These are phyloP conservation scores for Pedicia rivosa DNA, from an alignment of 2,888 invertebrate genomes.

Conservation along the genomic window DNA sequence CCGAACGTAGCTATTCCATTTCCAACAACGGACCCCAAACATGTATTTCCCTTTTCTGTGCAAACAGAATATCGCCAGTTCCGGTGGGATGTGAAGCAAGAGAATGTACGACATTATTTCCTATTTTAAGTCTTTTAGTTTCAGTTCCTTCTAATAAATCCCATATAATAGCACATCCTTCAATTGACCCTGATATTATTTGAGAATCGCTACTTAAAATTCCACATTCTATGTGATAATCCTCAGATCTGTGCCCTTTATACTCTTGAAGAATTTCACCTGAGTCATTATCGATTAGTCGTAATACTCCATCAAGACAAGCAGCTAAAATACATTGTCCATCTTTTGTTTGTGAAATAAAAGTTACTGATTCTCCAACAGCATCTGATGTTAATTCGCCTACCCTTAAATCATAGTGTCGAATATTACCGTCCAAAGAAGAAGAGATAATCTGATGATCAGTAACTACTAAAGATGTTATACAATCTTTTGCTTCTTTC, in stretches of 20 bases:
- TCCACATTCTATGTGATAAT: conserved; percentile 76
- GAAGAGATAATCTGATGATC: conserved; percentile 81
- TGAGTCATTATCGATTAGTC: conserved; percentile 75
- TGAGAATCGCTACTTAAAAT: conserved; percentile 71
- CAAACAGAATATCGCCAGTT: conserved; percentile 24
- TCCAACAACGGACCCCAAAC: too few species aligned
- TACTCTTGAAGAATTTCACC: conserved; percentile 68
- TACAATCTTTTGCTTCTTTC: conserved; percentile 87
- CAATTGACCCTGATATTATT: conserved; percentile 79
- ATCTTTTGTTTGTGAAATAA: conserved; percentile 74
- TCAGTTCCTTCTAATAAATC: conserved; percentile 66
- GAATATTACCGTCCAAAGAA: conserved; percentile 74
- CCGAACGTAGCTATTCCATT: too few species aligned
- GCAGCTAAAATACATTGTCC: conserved; percentile 81
- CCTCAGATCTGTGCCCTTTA: conserved; percentile 64
- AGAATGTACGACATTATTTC: conserved; percentile 57
- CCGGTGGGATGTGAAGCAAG: conserved; percentile 60
- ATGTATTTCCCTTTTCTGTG: conserved; percentile 24
- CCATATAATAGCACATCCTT: conserved; percentile 53
- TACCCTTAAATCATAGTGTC: conserved; percentile 81
- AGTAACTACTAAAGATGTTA: conserved; percentile 61
- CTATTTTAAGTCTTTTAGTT: conserved; percentile 24
- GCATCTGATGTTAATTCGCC: conserved; percentile 73
- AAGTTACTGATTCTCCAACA: conserved; percentile 71
- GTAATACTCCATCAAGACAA: conserved; percentile 66